A percentile compares a stretch with the other conserved stretches of the same genome.
These are phyloP conservation scores for Salpingus planirostris DNA, from an alignment of 2,888 invertebrate species.

Conservation along the genomic window DNA sequence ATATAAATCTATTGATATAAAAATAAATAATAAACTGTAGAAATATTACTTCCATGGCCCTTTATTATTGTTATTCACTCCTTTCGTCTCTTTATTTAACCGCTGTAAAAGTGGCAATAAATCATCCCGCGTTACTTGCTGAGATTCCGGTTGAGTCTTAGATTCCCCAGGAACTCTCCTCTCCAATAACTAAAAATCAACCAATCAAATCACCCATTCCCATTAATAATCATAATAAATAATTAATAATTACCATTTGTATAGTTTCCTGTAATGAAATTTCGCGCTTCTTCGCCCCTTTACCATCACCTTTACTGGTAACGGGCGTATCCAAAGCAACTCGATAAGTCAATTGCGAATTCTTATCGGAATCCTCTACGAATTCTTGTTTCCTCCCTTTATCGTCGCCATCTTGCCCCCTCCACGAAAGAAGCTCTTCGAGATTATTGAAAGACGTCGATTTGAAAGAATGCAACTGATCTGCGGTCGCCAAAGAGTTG, in stretches of 20 bases:
- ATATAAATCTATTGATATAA: too few relatives aligned
- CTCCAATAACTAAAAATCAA: neutral
- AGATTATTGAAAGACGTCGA: conserved; percentile 29
- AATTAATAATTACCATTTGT: conserved; percentile 8
- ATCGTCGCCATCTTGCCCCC: neutral
- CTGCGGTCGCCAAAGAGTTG: conserved; percentile 10
- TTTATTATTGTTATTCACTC: too few relatives aligned
- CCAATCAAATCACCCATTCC: neutral
- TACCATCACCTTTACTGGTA: conserved; percentile 3
- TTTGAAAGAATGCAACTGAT: conserved; percentile 32
- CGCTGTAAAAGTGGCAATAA: conserved; percentile 6
- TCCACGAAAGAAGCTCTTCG: conserved; percentile 25
- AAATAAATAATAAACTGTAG: too few relatives aligned
- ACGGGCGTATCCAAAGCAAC: conserved; percentile 7
- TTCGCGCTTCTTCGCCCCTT: conserved; percentile 4
- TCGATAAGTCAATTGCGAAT: neutral
- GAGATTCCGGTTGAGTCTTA: too few relatives aligned
- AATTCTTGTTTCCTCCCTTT: neutral
- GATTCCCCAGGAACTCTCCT: too few relatives aligned
- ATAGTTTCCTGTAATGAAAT: conserved; percentile 8
- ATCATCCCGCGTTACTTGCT: too few relatives aligned
- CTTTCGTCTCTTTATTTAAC: conserved; percentile 3
- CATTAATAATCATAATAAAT: too few relatives aligned
- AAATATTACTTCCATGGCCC: too few relatives aligned
- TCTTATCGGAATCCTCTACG: conserved; percentile 4